Evolutionary conservation across 2,888 invertebrate species (phyloP).

Genomic region (Netelia melanura): DNA sequence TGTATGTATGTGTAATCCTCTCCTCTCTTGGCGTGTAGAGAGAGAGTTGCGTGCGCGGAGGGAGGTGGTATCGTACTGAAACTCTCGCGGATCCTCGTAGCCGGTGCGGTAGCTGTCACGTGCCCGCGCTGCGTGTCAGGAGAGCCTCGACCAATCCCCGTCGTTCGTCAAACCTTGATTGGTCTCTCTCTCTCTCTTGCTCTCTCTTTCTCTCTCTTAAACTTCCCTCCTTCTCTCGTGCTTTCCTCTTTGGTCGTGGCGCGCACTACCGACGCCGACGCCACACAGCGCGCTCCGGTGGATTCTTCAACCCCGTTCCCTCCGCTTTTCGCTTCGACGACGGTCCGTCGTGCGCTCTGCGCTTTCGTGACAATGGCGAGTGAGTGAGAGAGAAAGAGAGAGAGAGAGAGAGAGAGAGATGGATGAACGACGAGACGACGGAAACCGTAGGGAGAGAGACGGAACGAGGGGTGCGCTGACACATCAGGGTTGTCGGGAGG

Average conservation of each 20-base stretch:
- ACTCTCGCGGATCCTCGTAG: conserved; percentile 81
- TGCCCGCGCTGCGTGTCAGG: conserved; percentile 85
- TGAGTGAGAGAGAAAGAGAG: conserved; percentile 49
- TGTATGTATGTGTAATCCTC: conserved; percentile 46
- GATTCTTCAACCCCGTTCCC: conserved; percentile 84
- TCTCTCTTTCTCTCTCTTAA: conserved; percentile 18
- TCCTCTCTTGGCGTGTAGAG: conserved; percentile 57
- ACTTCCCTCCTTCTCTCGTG: conserved; percentile 53
- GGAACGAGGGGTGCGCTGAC: conserved; percentile 65
- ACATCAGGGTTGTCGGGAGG: conserved; percentile 50
- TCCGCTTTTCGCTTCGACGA: conserved; percentile 69
- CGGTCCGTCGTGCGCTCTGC: conserved; percentile 66
- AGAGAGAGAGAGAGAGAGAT: conserved; percentile 40
- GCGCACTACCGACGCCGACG: conserved; percentile 58
- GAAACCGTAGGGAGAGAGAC: conserved; percentile 49
- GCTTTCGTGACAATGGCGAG: conserved; percentile 45
- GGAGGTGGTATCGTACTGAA: conserved; percentile 85
- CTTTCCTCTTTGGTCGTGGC: conserved; percentile 46
- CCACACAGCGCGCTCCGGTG: conserved; percentile 78
- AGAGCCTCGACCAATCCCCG: conserved; percentile 85
- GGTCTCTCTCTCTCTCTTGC: conserved; percentile 83
- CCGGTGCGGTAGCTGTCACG: conserved; percentile 85
- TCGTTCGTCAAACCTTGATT: conserved; percentile 87
- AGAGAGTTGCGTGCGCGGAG: conserved; percentile 82
- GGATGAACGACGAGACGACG: conserved; percentile 27